Base-by-base conservation (phyloP, 2,888 invertebrate genomes). In the Phlogophora meticulosa region DNA sequence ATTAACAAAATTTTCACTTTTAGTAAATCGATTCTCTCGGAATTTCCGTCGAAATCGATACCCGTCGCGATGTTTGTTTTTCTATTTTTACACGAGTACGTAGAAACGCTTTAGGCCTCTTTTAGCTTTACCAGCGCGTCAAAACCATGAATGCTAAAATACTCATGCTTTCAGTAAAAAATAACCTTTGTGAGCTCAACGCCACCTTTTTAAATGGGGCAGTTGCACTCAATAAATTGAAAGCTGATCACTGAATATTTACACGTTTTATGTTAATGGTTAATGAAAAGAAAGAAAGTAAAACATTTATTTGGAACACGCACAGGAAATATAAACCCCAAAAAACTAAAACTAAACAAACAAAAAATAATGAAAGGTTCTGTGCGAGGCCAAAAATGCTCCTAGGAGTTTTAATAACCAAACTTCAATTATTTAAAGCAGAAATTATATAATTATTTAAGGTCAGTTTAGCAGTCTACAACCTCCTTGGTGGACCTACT, bases 21-120 rank as follows among this genome's bases (percentile, higher is more conserved):
- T 5, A 28, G 11, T 40, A 7, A 20, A 68, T 38, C 5, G 15
- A 32, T 43, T 22, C n/a, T 59, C 13, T 22, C 7, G 1, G 13
- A 17, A 13, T 22, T 59, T 17, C 2, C 32, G 5, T 4, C 17
- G 2, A 32, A 34, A 28, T 38, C 5, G 4, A 22, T 49, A 48
- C 13, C 17, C 10, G 11, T 57, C 13, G 15, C 13, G 15, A 22
- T 34, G 9, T 52, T 24, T 28, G 24, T 72, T 72, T 72, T 49
- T 10, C 24, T 24, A 0, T 20, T 38, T 61, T 40, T 40, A 32
- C 7, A 32, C 38, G 7, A 32, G 20, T 34, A 51, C 32, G 4
- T 9, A 24, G 24, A n/a, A 34, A 24, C 15, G 3, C 9, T 28
- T 24, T 49, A 7, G 20, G 17, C 4, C 13, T 45, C 4, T 22